Conservation (phyloP, 2,888 invertebrate genomes). For the Morpho achilles region DNA sequence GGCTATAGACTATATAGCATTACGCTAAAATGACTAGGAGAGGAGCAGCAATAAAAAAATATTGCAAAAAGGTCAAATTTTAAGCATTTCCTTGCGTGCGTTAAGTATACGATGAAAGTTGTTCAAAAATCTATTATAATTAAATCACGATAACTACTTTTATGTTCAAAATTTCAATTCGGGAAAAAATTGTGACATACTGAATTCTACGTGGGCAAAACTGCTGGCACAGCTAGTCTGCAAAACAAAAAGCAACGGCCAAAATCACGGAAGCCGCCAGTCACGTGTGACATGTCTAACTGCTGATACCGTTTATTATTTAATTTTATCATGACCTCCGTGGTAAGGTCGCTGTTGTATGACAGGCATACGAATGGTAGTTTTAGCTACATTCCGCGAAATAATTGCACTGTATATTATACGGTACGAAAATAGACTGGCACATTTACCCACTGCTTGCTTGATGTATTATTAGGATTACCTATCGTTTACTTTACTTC, state of each 20-base stretch:
- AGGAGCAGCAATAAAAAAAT: too few species aligned
- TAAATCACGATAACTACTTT: too few species aligned
- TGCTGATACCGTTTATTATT: slow-evolving; percentile 44
- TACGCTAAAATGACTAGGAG: too few species aligned
- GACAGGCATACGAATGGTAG: slow-evolving; percentile 43
- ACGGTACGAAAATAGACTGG: slow-evolving; percentile 13
- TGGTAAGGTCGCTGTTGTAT: slow-evolving; percentile 46
- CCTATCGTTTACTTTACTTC: too few species aligned
- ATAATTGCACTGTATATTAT: slow-evolving; percentile 15
- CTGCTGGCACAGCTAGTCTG: background rate
- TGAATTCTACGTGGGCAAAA: too few species aligned
- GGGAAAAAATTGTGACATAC: too few species aligned
- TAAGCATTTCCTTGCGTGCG: too few species aligned
- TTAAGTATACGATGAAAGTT: too few species aligned
- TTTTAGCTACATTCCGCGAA: slow-evolving; percentile 6
- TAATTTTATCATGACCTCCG: slow-evolving; percentile 44
- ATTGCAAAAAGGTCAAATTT: too few species aligned
- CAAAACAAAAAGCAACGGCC: slow-evolving; percentile 1
- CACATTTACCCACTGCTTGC: slow-evolving; percentile 3
- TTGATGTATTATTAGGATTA: slow-evolving; percentile 12
- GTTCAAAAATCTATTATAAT: too few species aligned
- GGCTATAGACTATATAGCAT: too few species aligned
- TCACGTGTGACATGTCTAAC: slow-evolving; percentile 24
- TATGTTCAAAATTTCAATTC: too few species aligned
- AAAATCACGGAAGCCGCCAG: slow-evolving; percentile 25